Conservation (phyloP, 1,140 invertebrate species). For the Hyles euphorbiae region DNA sequence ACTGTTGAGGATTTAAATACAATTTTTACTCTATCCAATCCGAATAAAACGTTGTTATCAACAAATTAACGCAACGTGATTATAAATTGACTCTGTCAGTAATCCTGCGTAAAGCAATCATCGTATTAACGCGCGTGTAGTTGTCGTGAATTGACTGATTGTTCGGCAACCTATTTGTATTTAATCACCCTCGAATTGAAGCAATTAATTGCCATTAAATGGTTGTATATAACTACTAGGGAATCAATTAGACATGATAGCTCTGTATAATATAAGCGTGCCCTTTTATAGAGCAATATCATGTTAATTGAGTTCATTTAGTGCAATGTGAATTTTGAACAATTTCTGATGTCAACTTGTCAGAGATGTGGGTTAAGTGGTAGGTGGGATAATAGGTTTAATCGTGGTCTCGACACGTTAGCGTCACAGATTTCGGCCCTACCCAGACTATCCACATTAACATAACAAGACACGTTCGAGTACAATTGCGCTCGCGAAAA, state of each 20-base stretch:
- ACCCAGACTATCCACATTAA: too few species aligned
- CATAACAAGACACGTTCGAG: slow-evolving; percentile 70
- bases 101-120: slow-evolving; percentile 30
- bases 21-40: too few species aligned
- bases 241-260: slow-evolving; percentile 2
- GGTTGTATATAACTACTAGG: slow-evolving; percentile 3
- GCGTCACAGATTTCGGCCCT: too few species aligned
- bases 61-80: slow-evolving; percentile 20
- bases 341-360: too few species aligned
- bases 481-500: slow-evolving; percentile 71
- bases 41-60: slow-evolving; percentile 3
- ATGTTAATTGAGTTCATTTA: too few species aligned
- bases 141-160: slow-evolving; percentile 36
- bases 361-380: too few species aligned
- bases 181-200: slow-evolving; percentile 34
- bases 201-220: slow-evolving; percentile 27
- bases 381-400: too few species aligned
- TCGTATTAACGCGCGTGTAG: slow-evolving; percentile 34
- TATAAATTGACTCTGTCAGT: slow-evolving; percentile 25
- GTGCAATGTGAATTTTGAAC: too few species aligned
- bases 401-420: too few species aligned
- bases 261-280: background rate
- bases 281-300: too few species aligned
- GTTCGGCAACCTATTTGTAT: slow-evolving; percentile 31
- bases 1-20: too few species aligned